These are phyloP conservation scores for Stegostoma tigrinum DNA, from an alignment of 2,113 vertebrate species.

Conservation along the genomic window DNA sequence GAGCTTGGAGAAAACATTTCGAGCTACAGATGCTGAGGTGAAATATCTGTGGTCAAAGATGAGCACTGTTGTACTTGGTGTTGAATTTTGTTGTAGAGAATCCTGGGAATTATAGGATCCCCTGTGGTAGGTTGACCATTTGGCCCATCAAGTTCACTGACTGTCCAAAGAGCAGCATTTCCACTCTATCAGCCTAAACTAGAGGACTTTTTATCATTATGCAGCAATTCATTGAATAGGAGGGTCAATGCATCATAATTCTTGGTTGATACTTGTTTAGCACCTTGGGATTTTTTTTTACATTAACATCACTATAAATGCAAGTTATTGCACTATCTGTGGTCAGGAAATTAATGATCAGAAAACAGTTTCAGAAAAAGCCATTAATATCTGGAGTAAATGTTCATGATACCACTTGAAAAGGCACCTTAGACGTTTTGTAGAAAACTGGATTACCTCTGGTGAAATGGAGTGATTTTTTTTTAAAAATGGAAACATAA, in stretches of 20 bases:
- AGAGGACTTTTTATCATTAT: not conserved
- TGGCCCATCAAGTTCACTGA: too few relatives aligned
- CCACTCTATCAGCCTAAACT: not conserved
- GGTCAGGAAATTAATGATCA: not conserved
- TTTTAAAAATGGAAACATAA: not conserved
- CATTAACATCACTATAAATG: not conserved
- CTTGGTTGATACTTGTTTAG: not conserved
- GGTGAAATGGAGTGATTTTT: too few relatives aligned
- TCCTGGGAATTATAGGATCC: too few relatives aligned
- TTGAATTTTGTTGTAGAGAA: not conserved
- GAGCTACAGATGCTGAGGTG: not conserved
- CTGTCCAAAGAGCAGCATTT: too few relatives aligned
- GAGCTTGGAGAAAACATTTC: not conserved
- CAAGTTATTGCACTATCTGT: not conserved
- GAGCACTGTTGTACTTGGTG: not conserved
- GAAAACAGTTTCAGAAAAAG: not conserved
- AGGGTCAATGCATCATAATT: not conserved
- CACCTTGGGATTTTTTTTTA: not conserved
- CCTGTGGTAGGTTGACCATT: too few relatives aligned
- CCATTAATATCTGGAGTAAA: not conserved
- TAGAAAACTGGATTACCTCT: not conserved
- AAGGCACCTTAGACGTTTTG: not conserved
- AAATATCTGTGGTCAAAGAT: not conserved
- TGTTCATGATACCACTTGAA: not conserved
- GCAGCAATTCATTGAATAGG: not conserved